Percentiles rank a stretch among this genome's conserved stretches.
These are phyloP conservation scores for Zaprionus tsacasi DNA, from an alignment of 1,140 invertebrate species.

Conservation along the genomic window DNA sequence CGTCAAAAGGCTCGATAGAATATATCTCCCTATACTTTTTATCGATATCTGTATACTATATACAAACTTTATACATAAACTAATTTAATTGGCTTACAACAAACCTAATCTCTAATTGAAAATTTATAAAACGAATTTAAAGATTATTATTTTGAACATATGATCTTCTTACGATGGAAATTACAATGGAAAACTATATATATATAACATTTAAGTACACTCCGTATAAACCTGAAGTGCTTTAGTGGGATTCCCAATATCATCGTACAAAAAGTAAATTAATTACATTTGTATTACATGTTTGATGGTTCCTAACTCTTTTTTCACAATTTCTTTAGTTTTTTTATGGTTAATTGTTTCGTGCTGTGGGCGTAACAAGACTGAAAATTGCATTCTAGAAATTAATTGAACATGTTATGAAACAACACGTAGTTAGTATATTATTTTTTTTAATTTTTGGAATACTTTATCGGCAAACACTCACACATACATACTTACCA, in stretches of 20 bases:
- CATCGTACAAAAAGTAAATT: background rate
- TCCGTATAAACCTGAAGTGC: background rate
- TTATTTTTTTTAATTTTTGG: background rate
- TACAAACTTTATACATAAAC: background rate
- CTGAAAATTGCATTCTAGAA: too few relatives aligned
- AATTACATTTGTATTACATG: background rate
- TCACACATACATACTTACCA: background rate
- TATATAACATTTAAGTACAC: background rate
- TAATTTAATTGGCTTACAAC: background rate
- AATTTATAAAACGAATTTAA: background rate
- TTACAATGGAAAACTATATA: background rate
- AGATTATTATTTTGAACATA: background rate
- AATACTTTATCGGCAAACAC: background rate
- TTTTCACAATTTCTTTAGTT: background rate
- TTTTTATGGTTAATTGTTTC: background rate
- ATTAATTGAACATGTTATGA: background rate
- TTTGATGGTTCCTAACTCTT: background rate
- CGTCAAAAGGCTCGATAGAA: conserved; percentile 46
- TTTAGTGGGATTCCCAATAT: background rate
- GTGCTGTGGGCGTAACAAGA: too few relatives aligned
- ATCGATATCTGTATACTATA: background rate
- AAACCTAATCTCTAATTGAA: background rate
- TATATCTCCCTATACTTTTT: background rate
- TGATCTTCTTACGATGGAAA: background rate
- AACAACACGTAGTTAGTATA: background rate